These are phyloP conservation scores for Heteromormyrus szaboi DNA, from an alignment of 2,797 vertebrate species.

Conservation along the genomic window DNA sequence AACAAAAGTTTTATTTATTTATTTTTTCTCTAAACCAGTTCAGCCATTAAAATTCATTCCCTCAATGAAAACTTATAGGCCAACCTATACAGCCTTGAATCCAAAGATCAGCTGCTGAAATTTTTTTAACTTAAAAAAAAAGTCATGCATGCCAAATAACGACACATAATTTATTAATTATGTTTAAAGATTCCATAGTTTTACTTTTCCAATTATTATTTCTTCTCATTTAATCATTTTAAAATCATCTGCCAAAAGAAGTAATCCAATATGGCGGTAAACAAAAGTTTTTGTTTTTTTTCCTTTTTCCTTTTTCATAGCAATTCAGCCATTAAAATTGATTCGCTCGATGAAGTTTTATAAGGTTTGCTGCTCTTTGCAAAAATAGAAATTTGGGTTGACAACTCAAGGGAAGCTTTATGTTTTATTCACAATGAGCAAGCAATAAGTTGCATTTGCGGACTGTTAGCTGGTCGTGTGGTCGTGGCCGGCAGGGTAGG, in stretches of 20 bases:
- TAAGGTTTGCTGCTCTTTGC: slow-evolving; percentile 57
- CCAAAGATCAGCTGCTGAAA: background rate
- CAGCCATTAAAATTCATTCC: slow-evolving; percentile 18
- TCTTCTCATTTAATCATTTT: slow-evolving; percentile 2
- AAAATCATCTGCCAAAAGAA: background rate
- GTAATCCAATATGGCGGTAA: slow-evolving; percentile 12
- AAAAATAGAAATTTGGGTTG: slow-evolving; percentile 57
- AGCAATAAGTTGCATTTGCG: slow-evolving; percentile 66
- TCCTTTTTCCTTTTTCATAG: background rate
- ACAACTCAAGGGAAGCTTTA: slow-evolving; percentile 57
- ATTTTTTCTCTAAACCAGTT: background rate
- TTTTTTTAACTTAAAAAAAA: background rate
- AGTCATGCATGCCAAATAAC: too few relatives aligned
- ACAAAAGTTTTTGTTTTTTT: slow-evolving; percentile 21
- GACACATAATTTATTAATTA: background rate
- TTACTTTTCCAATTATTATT: background rate
- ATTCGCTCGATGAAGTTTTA: slow-evolving; percentile 26
- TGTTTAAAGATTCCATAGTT: background rate
- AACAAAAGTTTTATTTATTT: slow-evolving; percentile 20
- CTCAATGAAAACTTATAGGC: slow-evolving; percentile 3
- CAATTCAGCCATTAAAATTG: slow-evolving; percentile 20
- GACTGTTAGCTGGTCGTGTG: slow-evolving; percentile 2
- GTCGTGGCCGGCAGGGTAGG: slow-evolving; percentile 3
- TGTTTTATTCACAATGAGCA: slow-evolving; percentile 83
- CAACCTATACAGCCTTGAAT: background rate